Percentiles rank a stretch among this genome's conserved stretches.
phyloP scores from a whole-genome alignment of 2,797 vertebrate genomes.

The Spondyliosoma cantharus region DNA sequence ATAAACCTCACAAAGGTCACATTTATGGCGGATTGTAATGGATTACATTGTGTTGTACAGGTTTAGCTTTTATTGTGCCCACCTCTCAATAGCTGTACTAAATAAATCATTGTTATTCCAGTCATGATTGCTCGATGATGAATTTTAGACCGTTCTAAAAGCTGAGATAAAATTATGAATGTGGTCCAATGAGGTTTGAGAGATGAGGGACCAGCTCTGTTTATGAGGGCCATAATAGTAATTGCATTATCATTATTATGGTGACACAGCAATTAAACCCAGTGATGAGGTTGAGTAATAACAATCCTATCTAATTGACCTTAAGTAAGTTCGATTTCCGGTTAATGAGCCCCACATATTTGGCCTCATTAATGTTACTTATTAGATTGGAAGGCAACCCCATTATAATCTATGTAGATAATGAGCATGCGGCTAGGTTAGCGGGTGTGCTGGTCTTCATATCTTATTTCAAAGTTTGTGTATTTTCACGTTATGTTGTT shows the following conservation, averaged over 20 bases:
- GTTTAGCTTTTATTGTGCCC: conserved; percentile 17
- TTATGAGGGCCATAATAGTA: conserved; percentile 66
- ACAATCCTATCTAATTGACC: conserved; percentile 73
- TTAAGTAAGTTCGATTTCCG: conserved; percentile 71
- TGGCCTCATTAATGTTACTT: conserved; percentile 75
- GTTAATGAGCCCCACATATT: conserved; percentile 74
- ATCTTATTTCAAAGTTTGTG: conserved; percentile 42
- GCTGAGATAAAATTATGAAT: conserved; percentile 33
- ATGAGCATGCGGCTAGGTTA: conserved; percentile 46
- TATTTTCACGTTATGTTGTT: conserved; percentile 32
- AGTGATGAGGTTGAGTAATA: conserved; percentile 74
- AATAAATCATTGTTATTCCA: conserved; percentile 8
- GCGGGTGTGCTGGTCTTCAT: conserved; percentile 16
- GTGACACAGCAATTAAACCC: conserved; percentile 74
- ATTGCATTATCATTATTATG: conserved; percentile 73
- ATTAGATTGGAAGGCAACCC: conserved; percentile 64
- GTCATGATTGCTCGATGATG: conserved; percentile 14
- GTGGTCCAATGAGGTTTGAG: conserved; percentile 36
- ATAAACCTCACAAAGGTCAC: conserved; percentile 8
- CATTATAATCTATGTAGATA: conserved; percentile 65
- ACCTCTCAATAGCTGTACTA: neutral
- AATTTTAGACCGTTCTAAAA: conserved; percentile 24
- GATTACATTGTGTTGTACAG: neutral
- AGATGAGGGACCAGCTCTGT: conserved; percentile 43
- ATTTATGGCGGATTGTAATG: conserved; percentile 22